A percentile compares a stretch with the other conserved stretches of the same genome.
Conservation (phyloP, 2,113 vertebrate species). For the Melozone crissalis region DNA sequence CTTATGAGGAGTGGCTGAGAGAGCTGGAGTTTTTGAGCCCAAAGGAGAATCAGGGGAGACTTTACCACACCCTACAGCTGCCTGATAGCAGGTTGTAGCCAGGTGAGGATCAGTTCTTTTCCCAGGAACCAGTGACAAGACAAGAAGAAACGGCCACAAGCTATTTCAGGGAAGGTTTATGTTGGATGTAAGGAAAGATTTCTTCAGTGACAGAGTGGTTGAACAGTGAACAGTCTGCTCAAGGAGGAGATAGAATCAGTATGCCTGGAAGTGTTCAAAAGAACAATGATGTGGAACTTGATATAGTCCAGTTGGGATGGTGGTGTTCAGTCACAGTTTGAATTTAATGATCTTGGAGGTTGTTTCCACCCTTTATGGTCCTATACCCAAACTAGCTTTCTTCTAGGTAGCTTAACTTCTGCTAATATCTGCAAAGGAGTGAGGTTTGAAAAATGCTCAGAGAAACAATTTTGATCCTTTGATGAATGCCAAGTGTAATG, state of each 20-base stretch:
- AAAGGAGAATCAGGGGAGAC: background rate
- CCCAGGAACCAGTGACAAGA: background rate
- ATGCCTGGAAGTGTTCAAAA: background rate
- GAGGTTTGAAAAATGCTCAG: background rate
- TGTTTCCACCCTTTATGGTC: background rate
- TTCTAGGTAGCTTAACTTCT: background rate
- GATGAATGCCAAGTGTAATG: background rate
- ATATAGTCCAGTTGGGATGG: background rate
- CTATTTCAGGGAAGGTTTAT: background rate
- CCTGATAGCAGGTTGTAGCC: background rate
- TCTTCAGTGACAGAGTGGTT: background rate
- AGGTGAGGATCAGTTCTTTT: background rate
- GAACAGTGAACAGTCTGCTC: background rate
- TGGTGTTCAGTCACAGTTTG: background rate
- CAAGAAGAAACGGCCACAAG: background rate
- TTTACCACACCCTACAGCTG: background rate
- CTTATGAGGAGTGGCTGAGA: background rate
- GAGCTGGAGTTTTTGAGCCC: background rate
- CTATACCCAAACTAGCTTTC: background rate
- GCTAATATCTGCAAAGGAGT: background rate
- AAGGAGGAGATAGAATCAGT: background rate
- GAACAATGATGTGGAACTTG: background rate
- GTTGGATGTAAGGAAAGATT: background rate
- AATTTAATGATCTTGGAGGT: background rate
- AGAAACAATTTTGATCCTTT: background rate